Evolutionary conservation across 2,888 invertebrate genomes (phyloP), one percentile per base, ranked within the genome.

Genomic region (Torymus auratus): DNA sequence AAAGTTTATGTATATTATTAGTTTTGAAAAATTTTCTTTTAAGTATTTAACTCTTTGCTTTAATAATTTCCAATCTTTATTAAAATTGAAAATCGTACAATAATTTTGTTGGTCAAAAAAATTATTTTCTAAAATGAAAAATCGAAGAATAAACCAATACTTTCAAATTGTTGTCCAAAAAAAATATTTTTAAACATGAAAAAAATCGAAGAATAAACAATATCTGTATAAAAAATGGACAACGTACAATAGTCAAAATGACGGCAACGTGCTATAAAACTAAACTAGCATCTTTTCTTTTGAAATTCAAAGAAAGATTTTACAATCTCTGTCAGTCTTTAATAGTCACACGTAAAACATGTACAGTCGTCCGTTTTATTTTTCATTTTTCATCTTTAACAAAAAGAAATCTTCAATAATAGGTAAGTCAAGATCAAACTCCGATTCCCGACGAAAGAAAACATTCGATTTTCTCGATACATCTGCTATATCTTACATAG

Each of bases 1-100:
- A 77, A 83, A 83, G 85, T 88, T 85, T 90, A 88, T 87, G 85
- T 90, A 90, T 86, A 89, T 88, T n/a, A n/a, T 89, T 88, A 89
- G 85, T 90, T 84, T 81, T 75, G 82, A 84, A 83, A 80, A 53
- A 13, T 73, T 62, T 52, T 67, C 17, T 68, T 75, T 78, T 71
- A 41, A 41, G 41, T 41, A 41, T 77, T 58, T 61, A 55, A 61
- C 65, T 74, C 23, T 17, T 15, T 71, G 69, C 52, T 56, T 67
- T 3, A 15, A 56, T 7, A 56, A 73, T 72, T 64, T 68, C 55
- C 58, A 82, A 75, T 61, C 77, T 76, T 58, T 69, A 60, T 61
- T 82, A 14, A 58, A 75, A 69, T 73, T 41, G 58, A 70, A 69
- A 70, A 80, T 72, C 23, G 15, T 28, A 52, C 73, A 75, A 56